A percentile compares a stretch with the other conserved stretches of the same genome.
Evolutionary conservation across 2,113 vertebrate genomes (phyloP).

Genomic region (Sakesphorus luctuosus): DNA sequence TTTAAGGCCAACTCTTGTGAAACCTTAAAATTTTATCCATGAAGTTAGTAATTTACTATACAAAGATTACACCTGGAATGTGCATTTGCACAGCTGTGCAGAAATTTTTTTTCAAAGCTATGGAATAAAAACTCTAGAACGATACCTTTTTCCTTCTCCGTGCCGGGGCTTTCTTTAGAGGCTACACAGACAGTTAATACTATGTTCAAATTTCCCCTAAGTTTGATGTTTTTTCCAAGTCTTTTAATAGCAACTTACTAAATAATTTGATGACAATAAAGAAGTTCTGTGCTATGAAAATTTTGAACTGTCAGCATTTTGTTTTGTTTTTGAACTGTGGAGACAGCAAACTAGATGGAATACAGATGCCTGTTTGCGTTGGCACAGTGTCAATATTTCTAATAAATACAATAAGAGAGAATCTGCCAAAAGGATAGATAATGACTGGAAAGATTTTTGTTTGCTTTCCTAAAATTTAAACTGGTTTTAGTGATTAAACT

Average conservation of each 20-base stretch:
- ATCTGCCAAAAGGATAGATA: background rate
- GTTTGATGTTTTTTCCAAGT: background rate
- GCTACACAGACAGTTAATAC: background rate
- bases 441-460: background rate
- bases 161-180: background rate
- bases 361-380: background rate
- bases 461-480: slow-evolving; percentile 2
- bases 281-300: background rate
- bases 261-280: background rate
- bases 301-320: background rate
- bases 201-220: background rate
- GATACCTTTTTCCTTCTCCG: background rate
- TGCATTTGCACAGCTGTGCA: background rate
- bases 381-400: background rate
- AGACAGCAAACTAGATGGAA: background rate
- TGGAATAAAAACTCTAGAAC: background rate
- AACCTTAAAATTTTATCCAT: background rate
- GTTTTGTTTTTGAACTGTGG: background rate
- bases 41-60: background rate
- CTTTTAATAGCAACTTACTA: background rate
- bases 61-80: background rate
- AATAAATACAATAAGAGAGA: background rate
- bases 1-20: background rate
- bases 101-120: background rate
- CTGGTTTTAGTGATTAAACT: background rate